Percentiles rank a stretch among this genome's conserved stretches.
Conservation (phyloP, 2,888 invertebrate species). For the Idaea biselata region DNA sequence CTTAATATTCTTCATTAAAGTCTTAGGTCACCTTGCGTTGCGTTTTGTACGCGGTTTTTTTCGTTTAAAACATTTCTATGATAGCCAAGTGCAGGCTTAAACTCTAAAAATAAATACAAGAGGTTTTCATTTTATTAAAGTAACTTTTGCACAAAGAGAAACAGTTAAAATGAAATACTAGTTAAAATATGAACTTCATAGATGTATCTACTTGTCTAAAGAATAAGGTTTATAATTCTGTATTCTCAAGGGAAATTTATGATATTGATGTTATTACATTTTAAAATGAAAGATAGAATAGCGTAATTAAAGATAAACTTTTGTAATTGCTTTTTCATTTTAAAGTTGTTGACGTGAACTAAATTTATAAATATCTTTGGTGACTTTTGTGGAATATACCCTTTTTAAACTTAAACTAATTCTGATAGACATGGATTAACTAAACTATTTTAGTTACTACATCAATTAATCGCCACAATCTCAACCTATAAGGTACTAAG, state of each 20-base stretch:
- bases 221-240: neutral
- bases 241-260: neutral
- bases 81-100: too few relatives aligned
- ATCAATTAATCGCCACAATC: too few relatives aligned
- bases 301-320: neutral
- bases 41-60: too few relatives aligned
- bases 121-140: too few relatives aligned
- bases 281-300: neutral
- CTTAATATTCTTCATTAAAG: too few relatives aligned
- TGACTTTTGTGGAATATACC: neutral
- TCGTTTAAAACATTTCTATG: too few relatives aligned
- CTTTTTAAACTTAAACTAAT: neutral
- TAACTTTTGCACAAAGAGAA: too few relatives aligned
- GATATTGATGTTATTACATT: neutral
- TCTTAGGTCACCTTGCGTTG: too few relatives aligned
- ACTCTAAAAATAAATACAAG: too few relatives aligned
- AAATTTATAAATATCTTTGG: neutral
- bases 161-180: neutral
- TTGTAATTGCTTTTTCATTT: neutral
- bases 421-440: neutral
- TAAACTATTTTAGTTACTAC: neutral
- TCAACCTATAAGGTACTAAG: neutral
- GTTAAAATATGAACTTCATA: neutral
- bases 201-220: neutral
- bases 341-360: neutral